Conservation (phyloP, 2,113 vertebrate genomes). For the Glaucomys volans region DNA sequence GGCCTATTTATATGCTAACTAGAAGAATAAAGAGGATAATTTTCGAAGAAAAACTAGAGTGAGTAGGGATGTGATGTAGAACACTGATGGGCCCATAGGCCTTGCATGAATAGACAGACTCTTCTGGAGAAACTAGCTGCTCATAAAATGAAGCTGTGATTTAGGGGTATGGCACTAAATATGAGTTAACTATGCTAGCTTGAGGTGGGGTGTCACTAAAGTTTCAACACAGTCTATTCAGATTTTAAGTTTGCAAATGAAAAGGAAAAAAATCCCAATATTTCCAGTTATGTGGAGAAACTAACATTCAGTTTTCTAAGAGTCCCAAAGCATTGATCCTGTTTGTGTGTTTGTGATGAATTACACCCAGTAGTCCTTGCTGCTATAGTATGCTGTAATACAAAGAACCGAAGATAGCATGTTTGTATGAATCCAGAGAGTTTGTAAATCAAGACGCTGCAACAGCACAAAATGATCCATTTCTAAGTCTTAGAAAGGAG, state of each 20-base stretch:
- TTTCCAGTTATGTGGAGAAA: constrained; percentile 1
- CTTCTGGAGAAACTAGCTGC: background rate
- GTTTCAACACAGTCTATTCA: background rate
- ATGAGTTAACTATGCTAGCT: background rate
- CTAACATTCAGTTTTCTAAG: background rate
- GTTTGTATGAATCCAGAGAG: constrained; percentile 5
- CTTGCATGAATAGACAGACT: background rate
- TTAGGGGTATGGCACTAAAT: background rate
- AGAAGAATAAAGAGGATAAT: constrained; percentile 39
- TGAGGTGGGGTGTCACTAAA: background rate
- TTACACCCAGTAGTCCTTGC: constrained; percentile 11
- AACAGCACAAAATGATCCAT: constrained; percentile 32
- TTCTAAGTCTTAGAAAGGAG: background rate
- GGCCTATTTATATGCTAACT: background rate
- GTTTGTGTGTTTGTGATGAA: constrained; percentile 27
- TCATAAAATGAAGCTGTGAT: background rate
- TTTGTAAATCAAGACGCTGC: constrained; percentile 26
- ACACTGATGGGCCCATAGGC: background rate
- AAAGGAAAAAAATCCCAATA: constrained; percentile 27
- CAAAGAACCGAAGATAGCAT: constrained; percentile 21
- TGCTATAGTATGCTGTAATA: background rate
- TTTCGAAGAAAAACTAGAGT: constrained; percentile 30
- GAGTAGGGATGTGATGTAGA: background rate
- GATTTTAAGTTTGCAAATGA: constrained; percentile 14
- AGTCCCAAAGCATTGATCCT: background rate